These are phyloP conservation scores for Copidosoma aretas DNA, from an alignment of 2,888 invertebrate species.

Conservation along the genomic window DNA sequence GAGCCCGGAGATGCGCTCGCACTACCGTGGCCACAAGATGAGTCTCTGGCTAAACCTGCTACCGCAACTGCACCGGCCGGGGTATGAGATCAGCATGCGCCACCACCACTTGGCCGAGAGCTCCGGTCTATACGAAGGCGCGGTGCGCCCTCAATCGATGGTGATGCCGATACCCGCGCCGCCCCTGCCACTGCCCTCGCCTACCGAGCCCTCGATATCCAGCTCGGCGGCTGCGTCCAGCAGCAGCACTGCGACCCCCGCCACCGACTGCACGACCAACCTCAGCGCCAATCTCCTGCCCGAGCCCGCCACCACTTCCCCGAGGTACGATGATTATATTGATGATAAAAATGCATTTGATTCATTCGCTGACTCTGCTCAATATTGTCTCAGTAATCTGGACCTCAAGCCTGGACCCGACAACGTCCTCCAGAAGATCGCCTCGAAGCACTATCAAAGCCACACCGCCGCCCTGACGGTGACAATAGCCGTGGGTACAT, in stretches of 20 bases:
- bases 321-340: slow-evolving; percentile 7
- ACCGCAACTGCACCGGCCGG: slow-evolving; percentile 87
- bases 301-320: slow-evolving; percentile 36
- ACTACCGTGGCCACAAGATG: slow-evolving; percentile 93
- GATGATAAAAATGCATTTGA: neutral
- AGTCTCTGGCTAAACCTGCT: slow-evolving; percentile 91
- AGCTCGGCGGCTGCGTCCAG: slow-evolving; percentile 9
- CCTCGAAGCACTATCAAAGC: slow-evolving; percentile 85
- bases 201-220: slow-evolving; percentile 60
- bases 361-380: too few species aligned
- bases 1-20: slow-evolving; percentile 77
- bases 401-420: slow-evolving; percentile 69
- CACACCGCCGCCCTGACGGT: slow-evolving; percentile 89
- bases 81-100: slow-evolving; percentile 84
- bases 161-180: slow-evolving; percentile 69
- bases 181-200: slow-evolving; percentile 64
- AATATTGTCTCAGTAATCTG: slow-evolving; percentile 40
- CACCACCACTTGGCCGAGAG: slow-evolving; percentile 85
- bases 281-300: slow-evolving; percentile 57
- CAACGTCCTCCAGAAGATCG: slow-evolving; percentile 76
- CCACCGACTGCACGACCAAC: slow-evolving; percentile 81
- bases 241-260: slow-evolving; percentile 60
- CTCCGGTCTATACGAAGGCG: slow-evolving; percentile 67
- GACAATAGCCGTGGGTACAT: slow-evolving; percentile 86
- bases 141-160: slow-evolving; percentile 77